Percentiles rank a stretch among this genome's conserved stretches.
phyloP scores from a whole-genome alignment of 2,113 vertebrate genomes.

The Microcebus tavaratra region DNA sequence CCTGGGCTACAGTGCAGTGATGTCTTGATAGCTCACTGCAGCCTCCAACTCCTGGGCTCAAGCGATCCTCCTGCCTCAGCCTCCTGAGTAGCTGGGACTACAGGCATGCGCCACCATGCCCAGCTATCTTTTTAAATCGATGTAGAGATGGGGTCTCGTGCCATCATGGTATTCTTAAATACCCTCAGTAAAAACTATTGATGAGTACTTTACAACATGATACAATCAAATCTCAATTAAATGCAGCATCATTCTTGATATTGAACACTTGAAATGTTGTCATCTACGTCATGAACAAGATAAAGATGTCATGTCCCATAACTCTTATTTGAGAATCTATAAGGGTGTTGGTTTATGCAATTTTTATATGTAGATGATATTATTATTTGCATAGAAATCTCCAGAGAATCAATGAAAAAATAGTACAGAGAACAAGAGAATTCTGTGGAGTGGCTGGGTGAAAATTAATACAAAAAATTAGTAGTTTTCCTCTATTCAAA shows the following conservation, averaged over 20 bases:
- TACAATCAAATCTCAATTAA: not conserved
- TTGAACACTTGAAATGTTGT: not conserved
- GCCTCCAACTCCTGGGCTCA: too few species aligned
- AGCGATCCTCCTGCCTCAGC: too few species aligned
- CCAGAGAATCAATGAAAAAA: not conserved
- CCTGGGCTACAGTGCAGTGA: too few species aligned
- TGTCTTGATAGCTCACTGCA: too few species aligned
- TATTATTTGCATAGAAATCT: not conserved
- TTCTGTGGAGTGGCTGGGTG: not conserved
- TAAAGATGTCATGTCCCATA: not conserved
- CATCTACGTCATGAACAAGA: too few species aligned
- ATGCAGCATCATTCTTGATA: not conserved
- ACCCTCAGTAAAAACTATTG: not conserved
- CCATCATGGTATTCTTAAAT: too few species aligned
- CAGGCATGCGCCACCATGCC: accelerated
- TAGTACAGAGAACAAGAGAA: not conserved
- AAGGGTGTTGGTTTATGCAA: not conserved
- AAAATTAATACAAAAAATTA: not conserved
- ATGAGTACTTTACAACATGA: not conserved
- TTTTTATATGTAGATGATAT: not conserved
- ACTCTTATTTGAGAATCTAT: not conserved
- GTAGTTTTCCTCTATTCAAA: not conserved
- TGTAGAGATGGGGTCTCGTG: too few species aligned
- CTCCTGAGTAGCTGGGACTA: too few species aligned
- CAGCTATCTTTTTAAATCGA: too few species aligned